Evolutionary conservation across 2,888 invertebrate species (phyloP), one percentile per base, ranked within the genome.

Genomic region (Arenicola marina): DNA sequence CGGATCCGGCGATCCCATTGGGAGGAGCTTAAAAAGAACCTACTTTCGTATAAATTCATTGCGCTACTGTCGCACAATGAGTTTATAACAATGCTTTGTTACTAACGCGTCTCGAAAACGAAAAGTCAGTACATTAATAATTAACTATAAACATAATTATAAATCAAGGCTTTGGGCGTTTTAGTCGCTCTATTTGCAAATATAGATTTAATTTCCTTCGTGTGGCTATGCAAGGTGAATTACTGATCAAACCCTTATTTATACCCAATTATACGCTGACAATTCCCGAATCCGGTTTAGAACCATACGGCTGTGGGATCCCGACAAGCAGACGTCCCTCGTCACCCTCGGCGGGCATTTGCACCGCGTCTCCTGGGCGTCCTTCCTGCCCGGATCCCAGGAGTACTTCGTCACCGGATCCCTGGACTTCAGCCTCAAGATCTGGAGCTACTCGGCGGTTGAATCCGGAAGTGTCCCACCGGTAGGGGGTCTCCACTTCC

Each of bases 331-430:
- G 4, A 48, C 38, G n/a, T 59, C 54, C 45, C 21, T 65, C 2
- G 48, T 38, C 2, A 65, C 46, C 45, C 51, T 65, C 3, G 65
- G 65, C 2, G 65, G 65, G 24, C 65, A 65, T 38, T 7, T 48
- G 24, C 65, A 65, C 56, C 32, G 65, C 11, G 59, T 65, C 15
- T 46, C 56, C 11, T 62, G 59, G 55, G 59, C 43, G 15, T 59
- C 46, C 45, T 38, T 65, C 46, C 26, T 26, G 21, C 64, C 61
- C 15, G 57, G 21, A 1, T 21, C 11, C 21, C 26, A 34, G n/a
- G 54, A 61, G 7, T 57, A n/a, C 2, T 65, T 65, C 34, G 65
- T 62, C n/a, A 65, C 65, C 15, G 33, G 38, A 15, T 65, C 65
- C 3, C 44, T 59, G 24, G 65, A 65, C 34, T 56, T 48, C 48